Evolutionary conservation across 2,797 vertebrate species (phyloP), one percentile per base, ranked within the genome.

Genomic region (Coranthus polyacanthus): DNA sequence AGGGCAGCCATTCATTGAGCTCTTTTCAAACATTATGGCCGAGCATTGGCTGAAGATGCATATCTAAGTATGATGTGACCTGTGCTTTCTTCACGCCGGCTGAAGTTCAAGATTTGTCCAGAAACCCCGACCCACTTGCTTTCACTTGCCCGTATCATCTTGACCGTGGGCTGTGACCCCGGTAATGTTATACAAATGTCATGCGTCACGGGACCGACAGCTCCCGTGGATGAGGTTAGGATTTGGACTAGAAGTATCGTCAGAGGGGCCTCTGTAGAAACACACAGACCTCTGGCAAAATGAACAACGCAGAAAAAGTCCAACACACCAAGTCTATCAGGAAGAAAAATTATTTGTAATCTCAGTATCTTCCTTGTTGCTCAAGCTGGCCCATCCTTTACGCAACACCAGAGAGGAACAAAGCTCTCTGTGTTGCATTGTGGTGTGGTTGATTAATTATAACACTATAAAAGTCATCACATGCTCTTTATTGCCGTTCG

Each of bases 171-270:
- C 67, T 26, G 32, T 69, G 83, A 85, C 82, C 85, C 72, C 41
- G 18, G 68, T 90, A 90, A 83, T 85, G 84, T 89, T 89, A 86
- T 86, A 87, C 85, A 91, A 89, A 92, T 75, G 85, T 69, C 69
- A 82, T 78, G 82, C 69, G 38, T 88, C 88, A 85, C 49, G 44
- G 68, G 67, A 75, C 75, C 61, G 88, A 86, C 81, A 72, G 77
- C 50, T 78, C 59, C 55, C 5, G 29, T 56, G 68, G 65, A 55
- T 79, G 68, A 63, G 46, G 44, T 55, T 82, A 65, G 70, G 59
- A 66, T 55, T 82, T 65, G 70, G 59, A 66, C 68, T 71, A 21
- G 0, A n/a, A 75, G 62, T 55, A 63, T 65, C 68, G 70, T 78
- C 13, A 80, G 47, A 68, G 61, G 44, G 53, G 55, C 72, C 76